Evolutionary conservation across 2,888 invertebrate genomes (phyloP).

Genomic region (Drosophila borealis): DNA sequence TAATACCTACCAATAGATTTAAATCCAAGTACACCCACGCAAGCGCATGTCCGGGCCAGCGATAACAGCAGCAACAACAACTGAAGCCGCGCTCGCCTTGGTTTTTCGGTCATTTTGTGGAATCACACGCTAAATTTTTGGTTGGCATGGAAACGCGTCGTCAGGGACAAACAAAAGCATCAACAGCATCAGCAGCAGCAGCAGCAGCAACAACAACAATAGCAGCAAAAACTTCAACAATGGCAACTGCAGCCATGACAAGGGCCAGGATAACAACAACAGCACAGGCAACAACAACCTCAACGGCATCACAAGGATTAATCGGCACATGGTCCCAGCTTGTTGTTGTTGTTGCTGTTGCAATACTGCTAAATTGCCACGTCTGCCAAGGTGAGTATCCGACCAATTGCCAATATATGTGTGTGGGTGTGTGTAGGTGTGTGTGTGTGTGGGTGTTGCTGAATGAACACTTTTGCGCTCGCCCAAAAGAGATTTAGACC

Average conservation of each 20-base stretch:
- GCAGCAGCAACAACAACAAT: constrained; percentile 43
- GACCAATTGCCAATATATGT: neutral
- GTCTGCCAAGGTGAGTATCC: constrained; percentile 78
- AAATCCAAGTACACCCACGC: constrained; percentile 27
- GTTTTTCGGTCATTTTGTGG: constrained; percentile 36
- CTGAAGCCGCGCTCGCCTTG: constrained; percentile 22
- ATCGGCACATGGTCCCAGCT: constrained; percentile 62
- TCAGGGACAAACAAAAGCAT: constrained; percentile 73
- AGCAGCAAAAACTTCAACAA: constrained; percentile 23
- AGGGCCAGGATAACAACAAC: constrained; percentile 28
- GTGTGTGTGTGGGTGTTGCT: neutral
- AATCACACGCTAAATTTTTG: constrained; percentile 40
- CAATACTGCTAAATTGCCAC: constrained; percentile 71
- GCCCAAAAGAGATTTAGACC: neutral
- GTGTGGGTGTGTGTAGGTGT: neutral
- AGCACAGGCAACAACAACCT: constrained; percentile 38
- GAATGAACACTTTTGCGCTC: constrained; percentile 21
- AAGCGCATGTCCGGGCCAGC: constrained; percentile 39
- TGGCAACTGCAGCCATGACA: constrained; percentile 25
- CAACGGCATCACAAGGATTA: constrained; percentile 58
- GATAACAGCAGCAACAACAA: constrained; percentile 5
- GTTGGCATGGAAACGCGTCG: constrained; percentile 70
- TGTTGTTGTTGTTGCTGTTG: constrained; percentile 66
- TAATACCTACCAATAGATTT: constrained; percentile 29
- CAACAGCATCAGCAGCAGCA: constrained; percentile 47